Evolutionary conservation across 2,888 invertebrate genomes (phyloP).

Genomic region (Pelosia muscerda): DNA sequence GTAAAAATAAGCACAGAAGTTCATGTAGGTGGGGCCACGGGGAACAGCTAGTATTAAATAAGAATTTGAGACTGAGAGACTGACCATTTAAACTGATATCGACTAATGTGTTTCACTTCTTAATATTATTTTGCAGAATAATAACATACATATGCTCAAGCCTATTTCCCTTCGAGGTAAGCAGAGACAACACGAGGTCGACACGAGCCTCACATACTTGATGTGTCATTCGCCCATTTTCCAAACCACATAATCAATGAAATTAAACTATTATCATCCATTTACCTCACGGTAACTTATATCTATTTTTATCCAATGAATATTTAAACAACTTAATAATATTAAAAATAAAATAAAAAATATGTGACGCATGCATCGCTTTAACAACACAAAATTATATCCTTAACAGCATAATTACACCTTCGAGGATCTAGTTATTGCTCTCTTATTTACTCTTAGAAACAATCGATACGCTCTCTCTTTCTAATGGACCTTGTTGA

Average conservation of each 20-base stretch:
- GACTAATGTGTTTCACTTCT: neutral
- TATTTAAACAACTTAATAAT: conserved; percentile 63
- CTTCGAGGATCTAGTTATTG: conserved; percentile 61
- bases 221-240: no score
- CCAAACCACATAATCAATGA: no score
- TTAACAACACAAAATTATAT: conserved; percentile 75
- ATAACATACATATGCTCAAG: no score
- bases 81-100: neutral
- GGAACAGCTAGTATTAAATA: no score
- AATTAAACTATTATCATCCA: neutral
- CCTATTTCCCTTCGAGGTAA: no score
- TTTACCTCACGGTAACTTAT: neutral
- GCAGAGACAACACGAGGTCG: no score
- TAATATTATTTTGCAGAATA: neutral
- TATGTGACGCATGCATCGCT: conserved; percentile 71
- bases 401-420: conserved; percentile 79
- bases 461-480: conserved; percentile 44
- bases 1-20: no score
- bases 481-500: conserved; percentile 57
- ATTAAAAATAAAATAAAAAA: conserved; percentile 53
- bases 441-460: conserved; percentile 54
- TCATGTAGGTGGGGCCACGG: no score
- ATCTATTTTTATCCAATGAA: conserved; percentile 22
- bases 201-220: no score
- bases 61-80: no score